These are phyloP conservation scores for Timema cristinae DNA, from an alignment of 2,888 invertebrate genomes.

Conservation along the genomic window DNA sequence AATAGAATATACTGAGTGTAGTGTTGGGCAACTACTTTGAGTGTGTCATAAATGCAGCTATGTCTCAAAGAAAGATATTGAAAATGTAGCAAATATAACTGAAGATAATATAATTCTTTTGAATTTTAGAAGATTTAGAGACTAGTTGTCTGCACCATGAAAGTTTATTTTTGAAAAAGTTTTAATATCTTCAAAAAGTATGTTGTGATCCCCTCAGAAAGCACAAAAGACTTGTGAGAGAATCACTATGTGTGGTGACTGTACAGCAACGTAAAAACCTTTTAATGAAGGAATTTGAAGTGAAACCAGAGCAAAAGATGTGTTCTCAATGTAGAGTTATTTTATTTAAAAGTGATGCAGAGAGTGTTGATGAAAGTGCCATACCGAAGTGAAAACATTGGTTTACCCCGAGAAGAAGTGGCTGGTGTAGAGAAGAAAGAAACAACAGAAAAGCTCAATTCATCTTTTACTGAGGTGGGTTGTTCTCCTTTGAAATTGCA, in stretches of 20 bases:
- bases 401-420: background rate
- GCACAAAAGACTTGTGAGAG: background rate
- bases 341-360: background rate
- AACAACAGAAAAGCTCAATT: too few relatives aligned
- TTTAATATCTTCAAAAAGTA: too few relatives aligned
- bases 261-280: background rate
- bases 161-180: constrained; percentile 3
- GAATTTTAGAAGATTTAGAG: constrained; percentile 8
- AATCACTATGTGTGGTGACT: background rate
- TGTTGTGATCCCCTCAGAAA: constrained; percentile 9
- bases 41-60: too few relatives aligned
- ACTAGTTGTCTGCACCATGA: background rate
- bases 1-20: too few relatives aligned
- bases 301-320: constrained; percentile 10
- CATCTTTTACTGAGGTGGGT: background rate
- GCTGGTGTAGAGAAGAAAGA: background rate
- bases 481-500: constrained; percentile 12
- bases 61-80: too few relatives aligned
- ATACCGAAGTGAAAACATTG: background rate
- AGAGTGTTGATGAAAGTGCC: background rate
- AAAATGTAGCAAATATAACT: background rate
- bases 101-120: background rate
- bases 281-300: background rate
- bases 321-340: constrained; percentile 6
- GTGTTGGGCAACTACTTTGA: too few relatives aligned